phyloP scores from a whole-genome alignment of 2,888 invertebrate species.

The Tetheella fluctuosa region DNA sequence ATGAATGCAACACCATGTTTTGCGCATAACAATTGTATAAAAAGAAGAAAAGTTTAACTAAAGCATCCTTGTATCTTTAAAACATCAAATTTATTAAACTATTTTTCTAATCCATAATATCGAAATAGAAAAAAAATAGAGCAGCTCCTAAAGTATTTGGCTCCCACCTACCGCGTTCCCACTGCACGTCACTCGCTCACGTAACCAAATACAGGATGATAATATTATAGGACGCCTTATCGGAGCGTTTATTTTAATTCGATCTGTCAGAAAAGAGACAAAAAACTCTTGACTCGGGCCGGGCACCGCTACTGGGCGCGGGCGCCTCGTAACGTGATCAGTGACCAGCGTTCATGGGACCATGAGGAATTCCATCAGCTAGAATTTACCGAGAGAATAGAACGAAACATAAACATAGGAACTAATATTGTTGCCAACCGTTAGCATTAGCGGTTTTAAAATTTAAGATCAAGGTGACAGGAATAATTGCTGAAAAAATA shows the following conservation, averaged over 20 bases:
- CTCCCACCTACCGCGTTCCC: constrained; percentile 80
- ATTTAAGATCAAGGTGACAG: neutral
- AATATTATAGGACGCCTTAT: constrained; percentile 79
- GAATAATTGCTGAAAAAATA: neutral
- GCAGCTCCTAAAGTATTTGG: constrained; percentile 34
- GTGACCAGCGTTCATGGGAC: constrained; percentile 31
- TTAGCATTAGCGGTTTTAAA: neutral
- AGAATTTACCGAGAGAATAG: constrained; percentile 26
- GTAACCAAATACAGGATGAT: constrained; percentile 82
- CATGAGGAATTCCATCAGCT: constrained; percentile 44
- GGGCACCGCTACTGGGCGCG: constrained; percentile 70
- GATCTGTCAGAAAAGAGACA: constrained; percentile 81
- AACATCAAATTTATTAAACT: constrained; percentile 3
- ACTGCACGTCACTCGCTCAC: constrained; percentile 74
- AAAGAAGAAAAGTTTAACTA: no score
- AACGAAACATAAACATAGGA: constrained; percentile 4
- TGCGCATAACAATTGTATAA: no score
- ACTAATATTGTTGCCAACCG: neutral
- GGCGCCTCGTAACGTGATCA: constrained; percentile 57
- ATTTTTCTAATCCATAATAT: neutral
- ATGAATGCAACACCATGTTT: no score
- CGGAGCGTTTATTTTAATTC: constrained; percentile 83
- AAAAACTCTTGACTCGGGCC: constrained; percentile 59
- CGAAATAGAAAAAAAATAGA: constrained; percentile 4
- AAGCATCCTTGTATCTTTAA: no score